phyloP scores from a whole-genome alignment of 2,113 vertebrate species.

The Notothenia coriiceps region DNA sequence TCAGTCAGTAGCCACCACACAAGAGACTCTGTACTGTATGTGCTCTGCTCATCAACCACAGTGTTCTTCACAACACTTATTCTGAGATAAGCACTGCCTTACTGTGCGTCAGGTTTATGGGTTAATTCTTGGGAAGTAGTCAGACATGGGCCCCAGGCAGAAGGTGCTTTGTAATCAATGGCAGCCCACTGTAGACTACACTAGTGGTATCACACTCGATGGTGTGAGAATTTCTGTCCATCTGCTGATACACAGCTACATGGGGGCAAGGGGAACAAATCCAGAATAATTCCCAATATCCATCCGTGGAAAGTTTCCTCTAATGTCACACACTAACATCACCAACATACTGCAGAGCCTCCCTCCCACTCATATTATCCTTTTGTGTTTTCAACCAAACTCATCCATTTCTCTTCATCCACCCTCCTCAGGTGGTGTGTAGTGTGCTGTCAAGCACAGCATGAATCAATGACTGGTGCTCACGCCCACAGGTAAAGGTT shows the following conservation, averaged over 20 bases:
- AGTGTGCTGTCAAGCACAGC: slow-evolving; percentile 80
- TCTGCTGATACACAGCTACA: slow-evolving; percentile 20
- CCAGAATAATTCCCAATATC: slow-evolving; percentile 48
- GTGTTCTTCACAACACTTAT: slow-evolving; percentile 20
- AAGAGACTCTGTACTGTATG: slow-evolving; percentile 17
- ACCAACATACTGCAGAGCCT: slow-evolving; percentile 45
- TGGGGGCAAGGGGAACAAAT: slow-evolving; percentile 8
- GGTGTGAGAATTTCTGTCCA: slow-evolving; percentile 59
- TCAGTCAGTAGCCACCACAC: slow-evolving; percentile 19
- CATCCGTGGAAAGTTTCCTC: slow-evolving; percentile 46
- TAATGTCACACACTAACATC: slow-evolving; percentile 58
- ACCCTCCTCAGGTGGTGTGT: slow-evolving; percentile 76
- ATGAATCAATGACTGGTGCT: slow-evolving; percentile 82
- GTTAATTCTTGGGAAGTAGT: slow-evolving; percentile 4
- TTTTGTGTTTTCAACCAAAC: slow-evolving; percentile 68
- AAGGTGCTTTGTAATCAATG: slow-evolving; percentile 55
- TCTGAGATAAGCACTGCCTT: background rate
- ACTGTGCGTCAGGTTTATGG: background rate
- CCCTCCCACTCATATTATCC: slow-evolving; percentile 67
- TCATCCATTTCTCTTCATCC: slow-evolving; percentile 71
- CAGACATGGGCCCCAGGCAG: slow-evolving; percentile 7
- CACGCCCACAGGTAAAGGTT: slow-evolving; percentile 86
- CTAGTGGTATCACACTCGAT: slow-evolving; percentile 15
- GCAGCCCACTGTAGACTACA: slow-evolving; percentile 17
- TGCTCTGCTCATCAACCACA: slow-evolving; percentile 16